Base-by-base conservation (phyloP, 1,140 invertebrate species). In the Fopius arisanus region DNA sequence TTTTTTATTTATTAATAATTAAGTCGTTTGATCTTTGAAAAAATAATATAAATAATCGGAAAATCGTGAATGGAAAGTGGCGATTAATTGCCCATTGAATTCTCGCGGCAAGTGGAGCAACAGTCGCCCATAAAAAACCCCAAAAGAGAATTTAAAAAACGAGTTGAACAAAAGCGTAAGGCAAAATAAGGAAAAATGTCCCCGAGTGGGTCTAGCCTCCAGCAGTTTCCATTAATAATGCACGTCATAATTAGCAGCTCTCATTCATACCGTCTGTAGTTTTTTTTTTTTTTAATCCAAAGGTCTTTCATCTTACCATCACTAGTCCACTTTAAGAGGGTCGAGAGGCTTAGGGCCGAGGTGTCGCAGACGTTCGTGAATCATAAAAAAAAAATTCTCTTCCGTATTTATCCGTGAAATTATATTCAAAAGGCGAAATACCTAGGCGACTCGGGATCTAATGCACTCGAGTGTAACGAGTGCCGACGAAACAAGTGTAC, bases 201-300 rank as follows among this genome's bases (percentile, higher is more conserved):
- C 29, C 62, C 10, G 62, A 12, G 26, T 65, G 66, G 23, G 23
- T 62, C 65, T 23, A 40, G 63, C 70, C 59, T 62, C 37, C 54
- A 37, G 33, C 33, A 16, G 10, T 72, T 77, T 74, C 80, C 80
- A 82, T 84, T 78, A 84, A 76, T 83, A 84, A 84, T 83, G 80
- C 83, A 84, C 68, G 72, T 77, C 77, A 83, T 83, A 83, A 84
- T 84, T 83, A 83, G 78, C 78, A 74, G 75, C 77, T 66, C 77
- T 78, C 72, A 83, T 84, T 83, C 81, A 84, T 78, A 70, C 29
- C 9, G 54, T 54, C 43, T 73, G 43, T 54, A 21, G 28, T 33
- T 33, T 14, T 62, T 37, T 26, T 68, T 59, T 40, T 37, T 48
- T 69, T 51, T 66, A 23, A 23, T 67, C 21, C 63, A 51, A 29